Percentiles rank a stretch among this genome's conserved stretches.
Conservation (phyloP, 2,797 vertebrate genomes). For the Lithobates sylvaticus region DNA sequence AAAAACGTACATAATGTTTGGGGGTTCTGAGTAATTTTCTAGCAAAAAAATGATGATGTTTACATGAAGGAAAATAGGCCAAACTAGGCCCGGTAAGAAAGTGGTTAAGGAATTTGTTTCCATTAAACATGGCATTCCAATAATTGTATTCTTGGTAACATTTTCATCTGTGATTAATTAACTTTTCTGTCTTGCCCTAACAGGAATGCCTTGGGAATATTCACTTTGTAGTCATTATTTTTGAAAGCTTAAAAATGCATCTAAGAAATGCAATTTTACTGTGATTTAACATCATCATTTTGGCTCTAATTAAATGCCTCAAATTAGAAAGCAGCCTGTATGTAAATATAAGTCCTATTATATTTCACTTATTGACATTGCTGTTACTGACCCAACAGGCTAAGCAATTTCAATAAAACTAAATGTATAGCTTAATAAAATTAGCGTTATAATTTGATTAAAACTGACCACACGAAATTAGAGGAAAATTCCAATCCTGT, state of each 20-base stretch:
- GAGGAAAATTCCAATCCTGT: not conserved
- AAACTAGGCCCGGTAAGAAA: too few relatives aligned
- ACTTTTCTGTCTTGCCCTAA: constrained; percentile 34
- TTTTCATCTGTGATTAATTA: constrained; percentile 47
- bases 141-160: constrained; percentile 39
- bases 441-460: not conserved
- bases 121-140: constrained; percentile 4
- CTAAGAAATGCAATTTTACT: constrained; percentile 10
- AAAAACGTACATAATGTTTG: too few relatives aligned
- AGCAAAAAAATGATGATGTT: too few relatives aligned
- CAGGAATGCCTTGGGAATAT: constrained; percentile 40
- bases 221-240: constrained; percentile 48
- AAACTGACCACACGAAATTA: not conserved
- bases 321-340: constrained; percentile 29
- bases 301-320: constrained; percentile 29
- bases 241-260: constrained; percentile 41
- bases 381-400: constrained; percentile 13
- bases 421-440: not conserved
- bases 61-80: too few relatives aligned
- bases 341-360: constrained; percentile 9
- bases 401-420: not conserved
- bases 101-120: constrained; percentile 27
- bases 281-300: constrained; percentile 22
- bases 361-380: constrained; percentile 14
- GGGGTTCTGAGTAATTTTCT: too few relatives aligned